These are phyloP conservation scores for Xiphias gladius DNA, from an alignment of 2,113 vertebrate species.

Conservation along the genomic window DNA sequence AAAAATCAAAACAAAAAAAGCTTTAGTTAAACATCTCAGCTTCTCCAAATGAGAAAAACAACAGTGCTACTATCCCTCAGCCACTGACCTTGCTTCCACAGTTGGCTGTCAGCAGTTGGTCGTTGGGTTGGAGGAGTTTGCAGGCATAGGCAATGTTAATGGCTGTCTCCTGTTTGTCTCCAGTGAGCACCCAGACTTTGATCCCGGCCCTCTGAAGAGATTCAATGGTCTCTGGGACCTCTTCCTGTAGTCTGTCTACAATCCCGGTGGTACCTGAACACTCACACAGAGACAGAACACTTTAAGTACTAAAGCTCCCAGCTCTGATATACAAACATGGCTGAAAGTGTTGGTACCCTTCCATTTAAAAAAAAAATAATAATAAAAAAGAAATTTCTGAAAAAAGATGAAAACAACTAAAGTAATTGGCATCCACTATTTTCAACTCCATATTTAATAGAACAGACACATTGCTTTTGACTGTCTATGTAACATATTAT, in stretches of 20 bases:
- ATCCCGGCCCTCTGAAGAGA: constrained; percentile 91
- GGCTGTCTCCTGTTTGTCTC: constrained; percentile 97
- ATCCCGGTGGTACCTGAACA: constrained; percentile 92
- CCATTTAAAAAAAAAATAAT: too few relatives aligned
- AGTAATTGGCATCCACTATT: too few relatives aligned
- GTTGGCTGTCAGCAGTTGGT: constrained; percentile 88
- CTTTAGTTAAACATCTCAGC: background rate
- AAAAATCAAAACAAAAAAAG: background rate
- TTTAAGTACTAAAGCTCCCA: background rate
- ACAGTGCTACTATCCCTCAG: background rate
- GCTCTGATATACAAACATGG: background rate
- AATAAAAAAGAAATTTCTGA: too few relatives aligned
- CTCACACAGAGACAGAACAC: background rate
- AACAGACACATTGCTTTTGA: too few relatives aligned
- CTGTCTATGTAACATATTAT: too few relatives aligned
- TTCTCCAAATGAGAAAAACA: background rate
- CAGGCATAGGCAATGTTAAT: constrained; percentile 93
- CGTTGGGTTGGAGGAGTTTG: constrained; percentile 86
- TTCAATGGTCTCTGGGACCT: constrained; percentile 93
- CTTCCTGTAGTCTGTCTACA: constrained; percentile 94
- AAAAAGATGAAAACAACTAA: too few relatives aligned
- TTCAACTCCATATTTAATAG: too few relatives aligned
- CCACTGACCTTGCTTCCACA: constrained; percentile 86
- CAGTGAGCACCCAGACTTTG: constrained; percentile 96
- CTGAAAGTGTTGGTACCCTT: too few relatives aligned